Conservation (phyloP, 2,113 vertebrate species). For the Phylloscopus whistleri region DNA sequence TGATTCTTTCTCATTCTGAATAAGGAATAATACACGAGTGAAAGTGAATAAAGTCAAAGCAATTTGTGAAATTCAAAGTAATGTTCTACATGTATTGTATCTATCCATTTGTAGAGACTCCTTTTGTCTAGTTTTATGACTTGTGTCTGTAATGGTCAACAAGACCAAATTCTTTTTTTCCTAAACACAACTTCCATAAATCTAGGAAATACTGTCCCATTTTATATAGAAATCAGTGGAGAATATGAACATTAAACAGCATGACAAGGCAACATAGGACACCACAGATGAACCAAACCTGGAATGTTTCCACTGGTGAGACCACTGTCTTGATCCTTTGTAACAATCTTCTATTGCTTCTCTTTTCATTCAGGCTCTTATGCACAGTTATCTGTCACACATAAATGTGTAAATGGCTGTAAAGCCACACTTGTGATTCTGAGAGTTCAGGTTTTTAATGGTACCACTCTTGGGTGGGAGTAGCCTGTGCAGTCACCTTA, state of each 20-base stretch:
- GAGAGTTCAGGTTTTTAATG: not conserved
- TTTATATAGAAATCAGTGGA: not conserved
- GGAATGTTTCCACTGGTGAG: not conserved
- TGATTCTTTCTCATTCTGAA: not conserved
- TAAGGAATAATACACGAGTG: rapidly evolving
- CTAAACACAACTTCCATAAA: not conserved
- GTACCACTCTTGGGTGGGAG: not conserved
- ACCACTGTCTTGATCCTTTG: not conserved
- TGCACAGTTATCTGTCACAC: not conserved
- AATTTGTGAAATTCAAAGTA: not conserved
- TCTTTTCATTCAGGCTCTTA: not conserved
- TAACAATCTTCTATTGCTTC: not conserved
- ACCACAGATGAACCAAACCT: not conserved
- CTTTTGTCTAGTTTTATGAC: not conserved
- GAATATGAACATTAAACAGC: not conserved
- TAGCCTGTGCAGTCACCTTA: not conserved
- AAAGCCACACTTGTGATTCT: not conserved
- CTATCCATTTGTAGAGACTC: not conserved
- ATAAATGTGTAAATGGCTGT: not conserved
- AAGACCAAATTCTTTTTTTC: not conserved
- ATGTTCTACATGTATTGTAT: not conserved
- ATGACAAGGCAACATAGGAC: not conserved
- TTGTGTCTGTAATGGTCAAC: not conserved
- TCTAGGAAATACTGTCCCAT: not conserved
- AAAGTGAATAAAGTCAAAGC: not conserved